Evolutionary conservation across 2,113 vertebrate genomes (phyloP).

Genomic region (Muntiacus muntjak): DNA sequence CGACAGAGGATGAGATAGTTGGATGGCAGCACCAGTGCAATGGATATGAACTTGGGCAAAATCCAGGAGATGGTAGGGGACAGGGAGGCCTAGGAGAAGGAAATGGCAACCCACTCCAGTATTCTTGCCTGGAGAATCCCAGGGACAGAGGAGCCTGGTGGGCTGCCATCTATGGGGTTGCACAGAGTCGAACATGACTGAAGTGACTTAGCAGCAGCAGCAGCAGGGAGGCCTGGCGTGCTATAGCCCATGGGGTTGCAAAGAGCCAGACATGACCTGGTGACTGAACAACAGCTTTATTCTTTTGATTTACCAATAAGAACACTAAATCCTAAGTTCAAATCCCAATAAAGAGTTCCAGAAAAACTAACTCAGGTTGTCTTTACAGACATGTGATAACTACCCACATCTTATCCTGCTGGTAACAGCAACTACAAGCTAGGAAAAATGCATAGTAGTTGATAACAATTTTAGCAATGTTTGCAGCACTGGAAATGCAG

Average conservation of each 20-base stretch:
- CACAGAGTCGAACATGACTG: background rate
- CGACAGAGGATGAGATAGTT: background rate
- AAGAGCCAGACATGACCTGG: background rate
- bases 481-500: background rate
- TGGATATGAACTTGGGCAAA: background rate
- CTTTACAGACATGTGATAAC: background rate
- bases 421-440: background rate
- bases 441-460: background rate
- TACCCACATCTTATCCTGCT: background rate
- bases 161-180: fast-evolving
- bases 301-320: background rate
- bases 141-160: background rate
- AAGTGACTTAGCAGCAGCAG: background rate
- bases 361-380: background rate
- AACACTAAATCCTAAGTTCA: background rate
- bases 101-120: background rate
- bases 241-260: background rate
- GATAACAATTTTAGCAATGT: background rate
- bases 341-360: background rate
- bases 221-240: background rate
- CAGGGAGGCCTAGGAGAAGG: background rate
- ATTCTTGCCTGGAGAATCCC: background rate
- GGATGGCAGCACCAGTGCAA: background rate
- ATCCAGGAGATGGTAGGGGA: background rate
- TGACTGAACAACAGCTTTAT: background rate